Base-by-base conservation (phyloP, 2,113 vertebrate species). In the Ciconia boyciana region DNA sequence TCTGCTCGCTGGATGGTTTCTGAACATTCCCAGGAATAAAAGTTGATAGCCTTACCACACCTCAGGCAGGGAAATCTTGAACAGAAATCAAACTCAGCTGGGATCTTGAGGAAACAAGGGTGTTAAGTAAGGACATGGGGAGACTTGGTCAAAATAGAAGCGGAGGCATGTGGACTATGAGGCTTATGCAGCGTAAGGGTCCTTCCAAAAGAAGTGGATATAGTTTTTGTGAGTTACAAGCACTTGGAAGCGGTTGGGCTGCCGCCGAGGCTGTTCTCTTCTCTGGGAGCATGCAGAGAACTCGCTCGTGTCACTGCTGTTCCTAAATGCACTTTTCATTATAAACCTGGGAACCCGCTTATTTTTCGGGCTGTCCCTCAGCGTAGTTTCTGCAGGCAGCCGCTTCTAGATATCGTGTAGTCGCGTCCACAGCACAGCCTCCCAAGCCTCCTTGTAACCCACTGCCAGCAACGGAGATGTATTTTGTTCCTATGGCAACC, bases 401-500 rank as follows among this genome's bases (percentile, higher is more conserved):
- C 6, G 4, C 61, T 48, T 20, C 26, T 2, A 36, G 52, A 24
- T 72, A 0, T 4, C 10, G 12, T 1, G 29, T 7, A 28, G 55
- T 75, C 19, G 3, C 11, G 2, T 20, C 69, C 49, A 0, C 76
- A 4, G 52, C 58, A 1, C 61, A 26, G n/a, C 48, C 66, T 51
- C 79, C 72, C 41, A 11, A 84, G 31, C 48, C 84, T 65, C 61
- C 80, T 76, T 7, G 75, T 24, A 76, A 61, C 70, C 76, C 83
- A 39, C 66, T 4, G 24, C 66, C 93, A n/a, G 81, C 72, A 15
- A 44, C n/a, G 6, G 78, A 66, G 93, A 69, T 44, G 85, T 43
- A 5, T 83, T 81, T 36, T 14, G 93, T 97, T 96, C 89, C 96
- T 70, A 95, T 95, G 91, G 94, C 89, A 95, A 96, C 96, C 52